Evolutionary conservation across 2,888 invertebrate species (phyloP), one percentile per base, ranked within the genome.

Genomic region (Plagodis dolabraria): DNA sequence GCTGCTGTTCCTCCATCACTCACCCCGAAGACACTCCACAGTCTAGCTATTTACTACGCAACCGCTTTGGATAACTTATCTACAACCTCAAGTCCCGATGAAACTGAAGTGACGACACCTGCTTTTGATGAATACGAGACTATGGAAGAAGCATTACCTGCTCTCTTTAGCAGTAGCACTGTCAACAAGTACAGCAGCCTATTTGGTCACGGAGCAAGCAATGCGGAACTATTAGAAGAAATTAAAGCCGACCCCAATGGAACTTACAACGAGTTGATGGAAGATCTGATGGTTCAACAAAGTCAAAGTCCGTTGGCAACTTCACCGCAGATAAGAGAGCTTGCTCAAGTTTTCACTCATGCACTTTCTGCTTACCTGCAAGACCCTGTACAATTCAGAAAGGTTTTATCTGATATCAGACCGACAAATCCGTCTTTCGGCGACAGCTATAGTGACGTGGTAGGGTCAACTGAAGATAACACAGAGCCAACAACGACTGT

Each of bases 311-410:
- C 95, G 0, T 81, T 96, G 6, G 93, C 94, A 9, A 92, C 83
- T 38, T 93, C 86, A 64, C 93, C 96, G n/a, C 94, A 95, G 83
- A 94, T 97, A 0, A 93, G 97, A 53, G 96, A 97, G 82, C 83
- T 97, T 5, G 97, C 97, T 0, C 96, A 96, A 84, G 96, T 97
- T 5, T 97, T 97, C 73, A 97, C 97, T 0, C 95, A 96, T 75
- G 97, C 97, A 0, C 84, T 97, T 11, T 96, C 96, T 0, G 96
- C 96, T 0, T 97, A 97, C 70, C 89, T 97, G 5, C 96, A 97
- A 82, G 96, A 97, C 82, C 97, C 97, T 0, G 95, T 95, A n/a
- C 95, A 95, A 53, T 97, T 97, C 72, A 95, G 96, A 68, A 95
- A 95, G 75, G 95, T 95, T 22, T 82, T 97, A 22, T 95, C 96